Percentiles rank a stretch among this genome's conserved stretches.
Conservation (phyloP, 2,113 vertebrate species). For the Eidolon helvum region DNA sequence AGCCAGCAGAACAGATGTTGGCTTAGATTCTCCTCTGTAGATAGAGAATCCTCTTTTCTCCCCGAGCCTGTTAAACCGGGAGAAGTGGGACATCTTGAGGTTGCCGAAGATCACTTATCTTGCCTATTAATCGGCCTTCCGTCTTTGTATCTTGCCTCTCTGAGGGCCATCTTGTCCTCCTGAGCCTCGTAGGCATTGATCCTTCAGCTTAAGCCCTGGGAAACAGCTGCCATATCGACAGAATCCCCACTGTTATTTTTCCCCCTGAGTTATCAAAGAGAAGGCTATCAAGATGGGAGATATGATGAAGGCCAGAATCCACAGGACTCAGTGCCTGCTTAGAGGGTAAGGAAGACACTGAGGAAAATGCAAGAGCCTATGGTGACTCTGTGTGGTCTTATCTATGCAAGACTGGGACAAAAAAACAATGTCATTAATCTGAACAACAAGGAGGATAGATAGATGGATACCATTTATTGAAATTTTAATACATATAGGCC, state of each 20-base stretch:
- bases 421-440: neutral
- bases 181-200: conserved; percentile 38
- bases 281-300: neutral
- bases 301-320: neutral
- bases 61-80: neutral
- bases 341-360: neutral
- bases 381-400: neutral
- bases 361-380: neutral
- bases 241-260: neutral
- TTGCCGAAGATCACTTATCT: conserved; percentile 42
- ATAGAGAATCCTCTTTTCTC: conserved; percentile 51
- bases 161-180: neutral
- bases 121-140: conserved; percentile 34
- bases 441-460: neutral
- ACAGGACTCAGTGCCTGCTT: neutral
- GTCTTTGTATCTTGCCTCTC: neutral
- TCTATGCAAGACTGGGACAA: neutral
- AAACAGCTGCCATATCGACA: neutral
- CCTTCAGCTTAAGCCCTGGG: conserved; percentile 28
- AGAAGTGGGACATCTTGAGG: neutral
- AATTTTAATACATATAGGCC: neutral
- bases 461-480: neutral
- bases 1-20: neutral
- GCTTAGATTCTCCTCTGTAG: conserved; percentile 19
- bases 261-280: conserved; percentile 7